Evolutionary conservation across 2,797 vertebrate genomes (phyloP), one percentile per base, ranked within the genome.

Genomic region (Melanotaenia trifasciata): DNA sequence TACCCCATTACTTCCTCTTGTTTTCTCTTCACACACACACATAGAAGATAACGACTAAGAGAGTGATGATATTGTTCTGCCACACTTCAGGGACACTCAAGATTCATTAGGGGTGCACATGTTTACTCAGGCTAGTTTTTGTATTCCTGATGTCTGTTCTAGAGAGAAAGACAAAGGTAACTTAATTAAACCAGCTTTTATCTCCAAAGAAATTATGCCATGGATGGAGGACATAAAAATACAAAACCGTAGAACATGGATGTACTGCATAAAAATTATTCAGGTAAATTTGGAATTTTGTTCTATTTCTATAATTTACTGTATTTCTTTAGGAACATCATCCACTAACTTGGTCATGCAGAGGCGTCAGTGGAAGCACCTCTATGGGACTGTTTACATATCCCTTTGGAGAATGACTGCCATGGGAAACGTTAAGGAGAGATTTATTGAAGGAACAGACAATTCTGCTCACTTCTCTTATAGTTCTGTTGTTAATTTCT

Each of bases 281-380:
- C 53, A 79, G 69, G 77, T 85, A 83, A 88, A 84, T 76, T 84
- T 59, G 28, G 43, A 28, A 68, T 80, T 90, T 84, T 64, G 58
- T 67, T 32, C 82, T 20, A 18, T 45, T 20, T 69, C 11, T 10
- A 53, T 10, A 3, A 13, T 24, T 53, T 24, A 24, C n/a, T 51
- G 47, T 22, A 24, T 51, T 12, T 53, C 3, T 43, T 18, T 43
- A 16, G 5, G 4, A 43, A n/a, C 14, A 51, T 10, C 9, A 10
- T 22, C 1, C 20, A 11, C 1, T 3, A n/a, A 3, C 3, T 26
- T 53, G 9, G 7, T 24, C 18, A n/a, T n/a, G 1, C 7, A 47
- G 38, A 40, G 4, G 36, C 36, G 14, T 38, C 38, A 40, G 4
- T 20, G 43, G 18, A 5, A 45, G 5, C 4, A 50, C 45, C 2